phyloP scores from a whole-genome alignment of 2,888 invertebrate species.

The Lycaena phlaeas region DNA sequence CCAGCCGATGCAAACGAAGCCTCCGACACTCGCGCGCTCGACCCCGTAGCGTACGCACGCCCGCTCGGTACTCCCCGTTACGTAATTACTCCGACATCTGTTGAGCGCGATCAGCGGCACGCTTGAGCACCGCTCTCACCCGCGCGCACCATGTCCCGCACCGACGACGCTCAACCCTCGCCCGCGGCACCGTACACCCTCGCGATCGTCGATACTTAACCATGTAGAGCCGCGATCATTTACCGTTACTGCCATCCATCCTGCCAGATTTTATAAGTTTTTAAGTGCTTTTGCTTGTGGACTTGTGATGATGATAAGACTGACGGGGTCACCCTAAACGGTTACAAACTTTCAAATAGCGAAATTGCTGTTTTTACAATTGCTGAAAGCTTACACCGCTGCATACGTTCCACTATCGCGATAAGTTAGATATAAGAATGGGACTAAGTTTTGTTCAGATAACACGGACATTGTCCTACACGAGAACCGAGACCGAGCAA shows the following conservation, averaged over 20 bases:
- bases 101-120: slow-evolving; percentile 57
- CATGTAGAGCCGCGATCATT: slow-evolving; percentile 31
- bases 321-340: slow-evolving; percentile 23
- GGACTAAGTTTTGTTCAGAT: slow-evolving; percentile 21
- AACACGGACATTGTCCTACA: slow-evolving; percentile 24
- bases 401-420: slow-evolving; percentile 40
- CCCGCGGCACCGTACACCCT: slow-evolving; percentile 37
- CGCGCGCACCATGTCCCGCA: slow-evolving; percentile 47
- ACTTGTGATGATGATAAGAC: slow-evolving; percentile 30
- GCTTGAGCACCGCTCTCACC: slow-evolving; percentile 59
- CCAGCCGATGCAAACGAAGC: slow-evolving; percentile 32
- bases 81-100: slow-evolving; percentile 61
- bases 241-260: slow-evolving; percentile 36
- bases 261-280: slow-evolving; percentile 28
- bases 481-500: slow-evolving; percentile 35
- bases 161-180: slow-evolving; percentile 28
- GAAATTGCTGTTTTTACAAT: slow-evolving; percentile 38
- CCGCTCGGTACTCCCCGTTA: slow-evolving; percentile 49
- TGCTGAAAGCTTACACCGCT: slow-evolving; percentile 52
- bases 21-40: slow-evolving; percentile 56
- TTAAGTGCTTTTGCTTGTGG: slow-evolving; percentile 44
- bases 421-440: slow-evolving; percentile 34
- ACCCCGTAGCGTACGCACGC: slow-evolving; percentile 45
- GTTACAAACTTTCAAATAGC: slow-evolving; percentile 17
- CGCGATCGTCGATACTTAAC: slow-evolving; percentile 37